A percentile compares a stretch with the other conserved stretches of the same genome.
Conservation (phyloP, 2,113 vertebrate genomes). For the Bubalus kerabau region DNA sequence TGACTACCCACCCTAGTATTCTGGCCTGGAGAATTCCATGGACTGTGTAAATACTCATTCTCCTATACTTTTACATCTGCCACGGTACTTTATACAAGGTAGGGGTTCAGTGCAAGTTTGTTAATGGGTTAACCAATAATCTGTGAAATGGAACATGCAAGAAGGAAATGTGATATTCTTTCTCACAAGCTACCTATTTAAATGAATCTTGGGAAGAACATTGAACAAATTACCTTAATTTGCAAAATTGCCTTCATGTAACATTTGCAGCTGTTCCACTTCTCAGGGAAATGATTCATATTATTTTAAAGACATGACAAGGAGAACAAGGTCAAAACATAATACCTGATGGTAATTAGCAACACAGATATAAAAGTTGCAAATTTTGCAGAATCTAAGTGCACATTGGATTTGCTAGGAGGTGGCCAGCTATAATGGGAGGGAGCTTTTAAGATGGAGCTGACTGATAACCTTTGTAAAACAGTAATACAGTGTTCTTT, state of each 20-base stretch:
- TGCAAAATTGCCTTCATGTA: slow-evolving; percentile 54
- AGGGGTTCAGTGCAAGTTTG: neutral
- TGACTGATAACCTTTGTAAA: neutral
- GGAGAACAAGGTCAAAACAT: slow-evolving; percentile 52
- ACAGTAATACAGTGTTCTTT: neutral
- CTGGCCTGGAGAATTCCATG: neutral
- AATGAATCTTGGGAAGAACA: slow-evolving; percentile 49
- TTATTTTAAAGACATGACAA: slow-evolving; percentile 60
- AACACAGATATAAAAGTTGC: slow-evolving; percentile 43
- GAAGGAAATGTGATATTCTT: slow-evolving; percentile 29
- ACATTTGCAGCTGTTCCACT: slow-evolving; percentile 54
- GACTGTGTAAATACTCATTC: neutral
- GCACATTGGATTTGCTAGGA: neutral
- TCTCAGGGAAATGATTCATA: slow-evolving; percentile 61
- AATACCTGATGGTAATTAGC: slow-evolving; percentile 42
- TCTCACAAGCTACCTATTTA: slow-evolving; percentile 33
- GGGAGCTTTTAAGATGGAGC: neutral
- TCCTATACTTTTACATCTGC: neutral
- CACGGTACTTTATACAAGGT: neutral
- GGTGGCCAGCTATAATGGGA: neutral
- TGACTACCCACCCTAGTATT: neutral
- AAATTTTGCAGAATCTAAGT: slow-evolving; percentile 20
- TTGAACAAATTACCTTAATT: slow-evolving; percentile 69
- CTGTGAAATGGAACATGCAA: slow-evolving; percentile 34
- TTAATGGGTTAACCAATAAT: slow-evolving; percentile 32